phyloP scores from a whole-genome alignment of 2,797 vertebrate genomes.

The Aplochiton taeniatus region DNA sequence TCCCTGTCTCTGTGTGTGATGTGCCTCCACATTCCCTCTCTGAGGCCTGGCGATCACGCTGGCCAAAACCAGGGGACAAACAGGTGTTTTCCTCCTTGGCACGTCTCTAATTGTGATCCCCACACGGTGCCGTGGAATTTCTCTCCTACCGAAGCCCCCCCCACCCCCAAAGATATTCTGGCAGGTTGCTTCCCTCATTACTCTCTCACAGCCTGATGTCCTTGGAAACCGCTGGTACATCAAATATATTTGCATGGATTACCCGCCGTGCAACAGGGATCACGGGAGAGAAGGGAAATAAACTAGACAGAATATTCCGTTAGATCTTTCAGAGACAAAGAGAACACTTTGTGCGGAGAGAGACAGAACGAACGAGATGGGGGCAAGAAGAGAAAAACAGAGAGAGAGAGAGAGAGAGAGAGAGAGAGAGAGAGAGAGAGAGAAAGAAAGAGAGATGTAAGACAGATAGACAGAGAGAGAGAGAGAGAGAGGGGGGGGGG shows the following conservation, averaged over 20 bases:
- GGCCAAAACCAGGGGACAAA: neutral
- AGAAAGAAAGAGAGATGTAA: neutral
- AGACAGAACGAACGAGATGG: neutral
- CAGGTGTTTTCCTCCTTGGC: conserved; percentile 17
- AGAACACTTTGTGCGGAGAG: neutral
- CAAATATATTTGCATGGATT: conserved; percentile 51
- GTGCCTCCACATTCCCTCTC: too few relatives aligned
- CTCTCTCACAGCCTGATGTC: conserved; percentile 10
- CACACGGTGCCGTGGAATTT: neutral
- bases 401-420: neutral
- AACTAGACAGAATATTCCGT: conserved; percentile 41
- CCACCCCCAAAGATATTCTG: neutral
- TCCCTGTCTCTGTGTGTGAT: too few relatives aligned
- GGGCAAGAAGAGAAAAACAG: neutral
- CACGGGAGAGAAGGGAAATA: conserved; percentile 25
- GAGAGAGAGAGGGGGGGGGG: neutral
- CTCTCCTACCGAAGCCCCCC: neutral
- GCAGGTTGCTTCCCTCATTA: conserved; percentile 6
- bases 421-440: neutral
- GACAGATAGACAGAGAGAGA: neutral
- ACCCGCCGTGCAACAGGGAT: conserved; percentile 40
- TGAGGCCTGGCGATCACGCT: too few relatives aligned
- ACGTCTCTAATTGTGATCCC: conserved; percentile 14
- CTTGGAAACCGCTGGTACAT: conserved; percentile 42
- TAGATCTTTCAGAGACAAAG: conserved; percentile 24